Evolutionary conservation across 2,113 vertebrate species (phyloP).

Genomic region (Clinocottus analis): DNA sequence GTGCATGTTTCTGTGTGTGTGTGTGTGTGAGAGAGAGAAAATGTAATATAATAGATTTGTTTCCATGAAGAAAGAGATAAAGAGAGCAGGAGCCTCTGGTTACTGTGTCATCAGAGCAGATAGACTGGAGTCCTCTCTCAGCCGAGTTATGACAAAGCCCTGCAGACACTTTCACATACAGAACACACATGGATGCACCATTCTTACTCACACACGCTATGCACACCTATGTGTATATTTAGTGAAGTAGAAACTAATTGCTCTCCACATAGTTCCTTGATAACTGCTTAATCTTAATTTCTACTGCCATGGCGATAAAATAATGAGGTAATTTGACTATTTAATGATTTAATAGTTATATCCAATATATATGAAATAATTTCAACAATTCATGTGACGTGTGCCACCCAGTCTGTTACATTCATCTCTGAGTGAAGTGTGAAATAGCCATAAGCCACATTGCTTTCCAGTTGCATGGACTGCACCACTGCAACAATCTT

Average conservation of each 20-base stretch:
- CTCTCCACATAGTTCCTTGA: neutral
- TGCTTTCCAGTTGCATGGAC: neutral
- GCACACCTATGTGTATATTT: neutral
- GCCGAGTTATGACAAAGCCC: slow-evolving; percentile 17
- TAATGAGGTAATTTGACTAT: neutral
- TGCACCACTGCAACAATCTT: neutral
- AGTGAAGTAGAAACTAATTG: neutral
- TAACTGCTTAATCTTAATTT: slow-evolving; percentile 3
- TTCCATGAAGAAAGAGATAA: slow-evolving; percentile 53
- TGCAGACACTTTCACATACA: slow-evolving; percentile 4
- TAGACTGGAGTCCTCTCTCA: slow-evolving; percentile 10
- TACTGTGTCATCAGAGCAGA: slow-evolving; percentile 51
- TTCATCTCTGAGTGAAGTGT: neutral
- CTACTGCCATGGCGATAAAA: neutral
- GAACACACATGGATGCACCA: neutral
- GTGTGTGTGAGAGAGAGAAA: slow-evolving; percentile 6
- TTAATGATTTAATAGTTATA: too few relatives aligned
- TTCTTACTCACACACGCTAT: neutral
- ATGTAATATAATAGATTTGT: slow-evolving; percentile 63
- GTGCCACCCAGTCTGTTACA: neutral
- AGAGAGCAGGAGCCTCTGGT: slow-evolving; percentile 47
- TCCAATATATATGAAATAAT: too few relatives aligned
- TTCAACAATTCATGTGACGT: neutral
- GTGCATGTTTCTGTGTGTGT: neutral
- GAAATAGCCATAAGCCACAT: neutral